These are phyloP conservation scores for Trachythela sp. DNA, from an alignment of 64 coral and sea anemone species.

Conservation along the genomic window DNA sequence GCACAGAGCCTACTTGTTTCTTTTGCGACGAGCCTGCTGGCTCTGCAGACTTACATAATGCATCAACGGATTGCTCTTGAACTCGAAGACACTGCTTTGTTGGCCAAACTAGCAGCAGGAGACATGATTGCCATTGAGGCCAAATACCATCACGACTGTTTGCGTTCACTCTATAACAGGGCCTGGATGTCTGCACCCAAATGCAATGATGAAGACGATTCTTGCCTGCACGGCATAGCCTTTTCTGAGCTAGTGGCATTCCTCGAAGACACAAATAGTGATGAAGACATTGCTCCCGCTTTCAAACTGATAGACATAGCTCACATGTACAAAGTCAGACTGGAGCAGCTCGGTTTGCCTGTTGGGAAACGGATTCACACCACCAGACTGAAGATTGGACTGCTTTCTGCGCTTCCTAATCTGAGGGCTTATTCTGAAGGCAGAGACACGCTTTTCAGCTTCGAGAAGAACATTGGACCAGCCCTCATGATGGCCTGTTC, in stretches of 20 bases:
- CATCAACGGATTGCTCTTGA: conserved; percentile 14
- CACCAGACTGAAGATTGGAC: not conserved
- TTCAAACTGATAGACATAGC: too few species aligned
- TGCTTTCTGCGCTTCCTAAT: too few species aligned
- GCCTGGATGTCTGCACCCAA: not conserved
- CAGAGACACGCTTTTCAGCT: not conserved
- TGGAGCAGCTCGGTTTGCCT: not conserved
- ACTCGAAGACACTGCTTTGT: conserved; percentile 7
- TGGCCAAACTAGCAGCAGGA: conserved; percentile 20
- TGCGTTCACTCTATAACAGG: conserved; percentile 7
- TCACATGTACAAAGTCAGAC: not conserved
- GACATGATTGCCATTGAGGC: conserved; percentile 5
- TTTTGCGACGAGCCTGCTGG: not conserved
- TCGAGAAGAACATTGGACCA: conserved; percentile 15
- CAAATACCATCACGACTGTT: conserved; percentile 14
- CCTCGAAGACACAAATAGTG: not conserved
- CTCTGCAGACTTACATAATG: not conserved
- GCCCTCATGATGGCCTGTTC: conserved; percentile 1
- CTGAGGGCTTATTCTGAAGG: too few species aligned
- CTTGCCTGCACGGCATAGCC: conserved; percentile 7
- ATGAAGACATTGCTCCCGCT: not conserved
- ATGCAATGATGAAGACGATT: not conserved
- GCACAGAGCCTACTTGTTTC: not conserved
- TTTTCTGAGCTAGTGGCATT: conserved; percentile 16
- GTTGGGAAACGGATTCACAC: not conserved